Percentiles rank a stretch among this genome's conserved stretches.
Conservation (phyloP, 2,888 invertebrate species). For the Hermaeophaga mercurialis region DNA sequence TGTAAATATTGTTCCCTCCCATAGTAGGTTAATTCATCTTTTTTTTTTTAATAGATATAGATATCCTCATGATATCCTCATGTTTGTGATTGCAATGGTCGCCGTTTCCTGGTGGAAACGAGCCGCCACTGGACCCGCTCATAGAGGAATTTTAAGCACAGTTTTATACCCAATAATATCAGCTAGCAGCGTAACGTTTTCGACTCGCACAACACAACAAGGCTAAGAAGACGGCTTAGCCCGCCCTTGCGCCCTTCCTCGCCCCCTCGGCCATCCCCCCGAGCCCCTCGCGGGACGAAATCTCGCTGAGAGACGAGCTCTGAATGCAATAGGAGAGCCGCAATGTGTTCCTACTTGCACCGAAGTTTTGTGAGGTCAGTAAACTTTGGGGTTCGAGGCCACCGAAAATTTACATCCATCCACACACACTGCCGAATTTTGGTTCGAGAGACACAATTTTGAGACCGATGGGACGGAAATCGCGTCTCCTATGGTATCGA, state of each 20-base stretch:
- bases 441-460: not conserved
- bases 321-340: slow-evolving; percentile 50
- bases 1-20: too few species aligned
- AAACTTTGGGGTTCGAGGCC: slow-evolving; percentile 52
- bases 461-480: too few species aligned
- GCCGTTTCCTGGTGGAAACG: slow-evolving; percentile 10
- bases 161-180: slow-evolving; percentile 24
- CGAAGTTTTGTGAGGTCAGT: slow-evolving; percentile 48
- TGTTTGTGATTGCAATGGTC: too few species aligned
- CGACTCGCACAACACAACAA: slow-evolving; percentile 29
- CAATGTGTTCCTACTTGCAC: slow-evolving; percentile 58
- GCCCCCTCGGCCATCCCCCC: slow-evolving; percentile 31
- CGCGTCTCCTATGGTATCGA: too few species aligned
- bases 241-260: slow-evolving; percentile 19
- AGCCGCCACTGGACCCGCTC: slow-evolving; percentile 31
- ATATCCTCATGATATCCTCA: too few species aligned
- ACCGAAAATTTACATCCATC: slow-evolving; percentile 45
- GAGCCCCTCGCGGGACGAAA: slow-evolving; percentile 20
- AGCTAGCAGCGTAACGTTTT: slow-evolving; percentile 18
- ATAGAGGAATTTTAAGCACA: slow-evolving; percentile 36
- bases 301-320: slow-evolving; percentile 45
- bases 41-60: too few species aligned
- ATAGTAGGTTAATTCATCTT: too few species aligned
- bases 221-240: slow-evolving; percentile 12
- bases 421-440: slow-evolving; percentile 5